These are phyloP conservation scores for Stegodyphus dumicola DNA, from an alignment of 1,140 invertebrate species.

Conservation along the genomic window DNA sequence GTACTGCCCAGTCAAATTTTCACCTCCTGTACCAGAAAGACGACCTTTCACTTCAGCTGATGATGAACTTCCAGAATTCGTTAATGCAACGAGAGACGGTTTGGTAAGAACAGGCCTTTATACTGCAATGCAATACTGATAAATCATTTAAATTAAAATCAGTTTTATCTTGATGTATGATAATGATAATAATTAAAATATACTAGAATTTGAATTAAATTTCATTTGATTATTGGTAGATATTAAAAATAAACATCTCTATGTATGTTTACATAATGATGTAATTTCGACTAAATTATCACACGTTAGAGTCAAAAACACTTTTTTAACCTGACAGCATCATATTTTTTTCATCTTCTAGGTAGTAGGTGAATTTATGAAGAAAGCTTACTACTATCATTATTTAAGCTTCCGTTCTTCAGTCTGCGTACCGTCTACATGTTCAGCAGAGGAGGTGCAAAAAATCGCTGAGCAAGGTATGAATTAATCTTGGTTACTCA, in stretches of 20 bases:
- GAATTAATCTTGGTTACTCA: not conserved
- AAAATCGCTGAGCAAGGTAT: conserved; percentile 6
- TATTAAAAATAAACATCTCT: no score
- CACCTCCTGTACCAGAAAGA: conserved; percentile 17
- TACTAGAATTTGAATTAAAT: no score
- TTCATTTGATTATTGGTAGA: not conserved
- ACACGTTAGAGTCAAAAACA: no score
- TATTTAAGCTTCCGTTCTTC: conserved; percentile 33
- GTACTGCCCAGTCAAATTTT: conserved; percentile 12
- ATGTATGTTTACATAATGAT: no score
- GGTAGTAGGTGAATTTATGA: conserved; percentile 5
- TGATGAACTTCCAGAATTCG: conserved; percentile 12
- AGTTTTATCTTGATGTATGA: no score
- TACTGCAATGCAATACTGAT: no score
- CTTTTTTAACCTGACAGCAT: no score
- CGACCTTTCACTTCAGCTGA: conserved; percentile 16
- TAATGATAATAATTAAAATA: no score
- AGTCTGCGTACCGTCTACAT: conserved; percentile 43
- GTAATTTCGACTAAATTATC: no score
- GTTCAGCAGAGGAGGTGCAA: conserved; percentile 9
- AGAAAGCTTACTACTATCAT: conserved; percentile 5
- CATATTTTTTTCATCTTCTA: not conserved
- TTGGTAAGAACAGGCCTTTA: not conserved
- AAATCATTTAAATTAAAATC: no score
- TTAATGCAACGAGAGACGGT: conserved; percentile 28